Base-by-base conservation (phyloP, 2,113 vertebrate genomes). In the Larimichthys crocea region DNA sequence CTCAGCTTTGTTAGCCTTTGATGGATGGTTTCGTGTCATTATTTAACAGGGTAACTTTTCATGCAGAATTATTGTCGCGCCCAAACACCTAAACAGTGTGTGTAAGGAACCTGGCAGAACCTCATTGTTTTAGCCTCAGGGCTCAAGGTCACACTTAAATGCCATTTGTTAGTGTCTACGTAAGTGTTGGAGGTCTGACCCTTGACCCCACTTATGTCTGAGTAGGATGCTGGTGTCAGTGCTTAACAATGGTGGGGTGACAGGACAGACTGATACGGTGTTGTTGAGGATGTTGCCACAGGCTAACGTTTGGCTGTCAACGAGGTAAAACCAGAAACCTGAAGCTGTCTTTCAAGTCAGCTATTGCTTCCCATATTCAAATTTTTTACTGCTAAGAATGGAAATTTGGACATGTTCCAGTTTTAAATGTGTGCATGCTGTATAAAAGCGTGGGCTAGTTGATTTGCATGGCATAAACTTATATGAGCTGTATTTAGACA, bases 171-270 rank as follows among this genome's bases (percentile, higher is more conserved):
- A 83, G 83, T 42, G 42, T 79, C 70, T 48, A 62, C 44, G 15
- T 71, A 46, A 82, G 88, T 84, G 88, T 80, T 68, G 69, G 68
- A 76, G 91, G 86, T 79, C 78, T 29, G 92, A 91, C 72, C 91
- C 91, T 79, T 91, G 92, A 93, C 92, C 90, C 84, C 11, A 50
- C 83, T 72, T 81, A 72, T 91, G 88, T 94, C 84, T 84, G 85
- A 81, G 86, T 74, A 66, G 85, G 92, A 76, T 84, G 88, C 83
- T 57, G 84, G 89, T 91, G 88, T 94, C 91, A 90, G 63, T 0
- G 14, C 8, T 11, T 76, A 89, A 95, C 92, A 94, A 93, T 88
- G 73, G 74, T 29, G 9, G 76, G 67, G 86, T 79, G 83, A 92
- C 84, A 57, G 66, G 56, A 52, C 26, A 70, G 72, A 69, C 82